phyloP scores from a whole-genome alignment of 2,113 vertebrate genomes.

The Eidolon helvum region DNA sequence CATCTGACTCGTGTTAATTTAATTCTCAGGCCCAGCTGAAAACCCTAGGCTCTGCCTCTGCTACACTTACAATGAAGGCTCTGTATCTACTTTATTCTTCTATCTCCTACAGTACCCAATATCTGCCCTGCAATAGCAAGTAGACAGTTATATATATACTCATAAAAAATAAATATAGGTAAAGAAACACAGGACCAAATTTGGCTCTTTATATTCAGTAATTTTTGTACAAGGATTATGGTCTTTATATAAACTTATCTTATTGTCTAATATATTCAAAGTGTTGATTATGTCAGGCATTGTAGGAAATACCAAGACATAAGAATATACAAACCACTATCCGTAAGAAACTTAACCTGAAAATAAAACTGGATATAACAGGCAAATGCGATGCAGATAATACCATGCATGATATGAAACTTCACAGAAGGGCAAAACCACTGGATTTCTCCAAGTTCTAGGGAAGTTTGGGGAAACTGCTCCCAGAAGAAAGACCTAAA shows the following conservation, averaged over 20 bases:
- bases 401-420: not conserved
- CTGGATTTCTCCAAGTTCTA: not conserved
- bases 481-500: not conserved
- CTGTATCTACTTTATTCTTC: not conserved
- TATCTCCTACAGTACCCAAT: not conserved
- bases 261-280: not conserved
- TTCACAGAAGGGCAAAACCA: not conserved
- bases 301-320: not conserved
- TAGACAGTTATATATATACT: not conserved
- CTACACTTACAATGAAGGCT: not conserved
- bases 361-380: not conserved
- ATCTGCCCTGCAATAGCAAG: not conserved
- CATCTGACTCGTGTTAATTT: not conserved
- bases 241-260: not conserved
- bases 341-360: not conserved
- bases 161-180: not conserved
- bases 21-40: not conserved
- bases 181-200: not conserved
- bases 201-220: not conserved
- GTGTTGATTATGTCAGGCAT: not conserved
- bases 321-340: not conserved
- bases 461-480: not conserved
- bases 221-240: not conserved
- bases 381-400: not conserved
- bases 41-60: not conserved